Percentiles rank a stretch among this genome's conserved stretches.
These are phyloP conservation scores for Gisinianus flammeolus DNA, from an alignment of 2,888 invertebrate genomes.

Conservation along the genomic window DNA sequence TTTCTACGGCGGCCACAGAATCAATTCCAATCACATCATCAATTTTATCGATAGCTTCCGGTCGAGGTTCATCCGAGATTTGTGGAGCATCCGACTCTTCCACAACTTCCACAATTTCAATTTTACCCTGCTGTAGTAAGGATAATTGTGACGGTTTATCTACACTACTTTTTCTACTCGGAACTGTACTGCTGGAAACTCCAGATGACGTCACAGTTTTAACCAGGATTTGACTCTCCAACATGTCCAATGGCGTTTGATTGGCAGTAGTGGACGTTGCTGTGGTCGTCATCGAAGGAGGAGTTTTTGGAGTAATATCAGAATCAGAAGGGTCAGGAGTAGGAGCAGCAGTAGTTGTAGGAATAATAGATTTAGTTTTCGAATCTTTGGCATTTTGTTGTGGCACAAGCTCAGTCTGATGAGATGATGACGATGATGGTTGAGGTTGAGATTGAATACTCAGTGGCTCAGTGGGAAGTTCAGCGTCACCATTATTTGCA, in stretches of 20 bases:
- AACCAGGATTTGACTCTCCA: too few species aligned
- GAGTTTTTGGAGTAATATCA: too few species aligned
- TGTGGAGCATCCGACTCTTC: slow-evolving; percentile 6
- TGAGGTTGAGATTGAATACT: background rate
- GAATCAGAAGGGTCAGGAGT: too few species aligned
- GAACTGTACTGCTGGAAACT: too few species aligned
- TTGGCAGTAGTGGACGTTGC: too few species aligned
- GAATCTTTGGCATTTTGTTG: background rate
- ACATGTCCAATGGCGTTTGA: too few species aligned
- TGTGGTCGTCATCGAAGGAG: too few species aligned
- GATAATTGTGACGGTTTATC: background rate
- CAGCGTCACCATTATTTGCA: too few species aligned
- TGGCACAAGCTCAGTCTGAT: slow-evolving; percentile 14
- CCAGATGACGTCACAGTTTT: too few species aligned
- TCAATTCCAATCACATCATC: slow-evolving; percentile 5
- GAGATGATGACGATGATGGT: background rate
- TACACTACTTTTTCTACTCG: too few species aligned
- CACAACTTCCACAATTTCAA: background rate
- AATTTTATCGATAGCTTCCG: slow-evolving; percentile 14
- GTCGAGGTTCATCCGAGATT: slow-evolving; percentile 10
- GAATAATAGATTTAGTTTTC: too few species aligned
- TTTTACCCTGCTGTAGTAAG: background rate
- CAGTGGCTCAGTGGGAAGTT: background rate
- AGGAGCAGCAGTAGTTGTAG: too few species aligned
- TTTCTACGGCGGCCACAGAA: background rate